Conservation (phyloP, 1,140 invertebrate species). For the Physella acuta region DNA sequence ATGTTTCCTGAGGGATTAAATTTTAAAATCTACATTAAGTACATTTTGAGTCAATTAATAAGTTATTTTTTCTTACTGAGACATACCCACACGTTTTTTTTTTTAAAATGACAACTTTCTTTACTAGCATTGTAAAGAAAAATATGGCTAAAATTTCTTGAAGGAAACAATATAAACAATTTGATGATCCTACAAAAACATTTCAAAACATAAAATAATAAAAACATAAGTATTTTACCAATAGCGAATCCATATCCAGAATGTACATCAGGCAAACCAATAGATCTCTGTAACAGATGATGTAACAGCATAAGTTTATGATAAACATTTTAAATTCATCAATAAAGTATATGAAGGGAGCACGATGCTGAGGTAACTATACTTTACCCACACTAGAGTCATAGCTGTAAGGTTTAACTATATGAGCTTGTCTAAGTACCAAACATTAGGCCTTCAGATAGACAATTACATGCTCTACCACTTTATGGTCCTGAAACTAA, state of each 20-base stretch:
- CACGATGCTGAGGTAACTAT: no score
- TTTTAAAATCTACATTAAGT: background rate
- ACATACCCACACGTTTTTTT: no score
- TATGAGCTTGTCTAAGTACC: no score
- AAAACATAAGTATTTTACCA: conserved; percentile 60
- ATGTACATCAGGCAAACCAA: conserved; percentile 96
- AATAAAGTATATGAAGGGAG: no score
- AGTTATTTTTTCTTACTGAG: no score
- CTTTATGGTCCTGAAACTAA: no score
- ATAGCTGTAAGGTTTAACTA: no score
- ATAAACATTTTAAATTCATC: background rate
- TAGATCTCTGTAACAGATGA: conserved; percentile 62
- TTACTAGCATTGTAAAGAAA: background rate
- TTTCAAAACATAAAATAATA: background rate
- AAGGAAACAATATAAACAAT: background rate
- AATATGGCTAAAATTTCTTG: background rate
- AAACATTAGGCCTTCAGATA: no score
- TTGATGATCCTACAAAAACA: no score
- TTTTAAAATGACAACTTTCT: background rate
- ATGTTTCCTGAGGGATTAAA: conserved; percentile 82
- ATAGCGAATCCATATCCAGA: conserved; percentile 99
- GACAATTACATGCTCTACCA: no score
- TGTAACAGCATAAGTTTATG: background rate
- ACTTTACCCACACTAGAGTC: no score
- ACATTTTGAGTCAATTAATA: no score